Percentiles rank a stretch among this genome's conserved stretches.
Conservation (phyloP, 2,888 invertebrate genomes). For the Hemaris fuciformis region DNA sequence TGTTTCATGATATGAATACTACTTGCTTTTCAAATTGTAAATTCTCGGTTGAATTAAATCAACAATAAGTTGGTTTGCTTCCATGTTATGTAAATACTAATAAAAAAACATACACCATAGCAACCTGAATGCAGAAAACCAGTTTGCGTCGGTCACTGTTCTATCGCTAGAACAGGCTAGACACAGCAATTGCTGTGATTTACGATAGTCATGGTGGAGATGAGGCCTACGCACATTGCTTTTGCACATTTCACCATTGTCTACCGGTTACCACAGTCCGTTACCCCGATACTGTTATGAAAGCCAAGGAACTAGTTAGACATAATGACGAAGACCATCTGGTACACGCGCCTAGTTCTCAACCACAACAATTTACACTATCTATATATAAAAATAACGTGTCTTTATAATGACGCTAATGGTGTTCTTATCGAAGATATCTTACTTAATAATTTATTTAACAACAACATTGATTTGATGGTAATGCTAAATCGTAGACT, state of each 20-base stretch:
- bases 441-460: no score
- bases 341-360: not conserved
- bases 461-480: no score
- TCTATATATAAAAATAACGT: not conserved
- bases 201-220: slow-evolving; percentile 14
- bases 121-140: not conserved
- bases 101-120: not conserved
- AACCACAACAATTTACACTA: not conserved
- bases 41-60: not conserved
- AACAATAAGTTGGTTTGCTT: not conserved
- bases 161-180: slow-evolving; percentile 4
- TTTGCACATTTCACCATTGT: slow-evolving; percentile 43
- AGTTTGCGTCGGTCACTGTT: not conserved
- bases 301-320: slow-evolving; percentile 23
- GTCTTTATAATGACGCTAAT: not conserved
- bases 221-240: slow-evolving; percentile 25
- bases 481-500: no score
- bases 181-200: slow-evolving; percentile 19
- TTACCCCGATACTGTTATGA: slow-evolving; percentile 38
- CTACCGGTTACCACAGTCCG: slow-evolving; percentile 36
- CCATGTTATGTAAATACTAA: not conserved
- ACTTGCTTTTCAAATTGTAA: no score
- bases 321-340: slow-evolving; percentile 16
- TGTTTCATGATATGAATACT: no score
- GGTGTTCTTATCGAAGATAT: no score